Percentiles rank a stretch among this genome's conserved stretches.
Evolutionary conservation across 2,888 invertebrate species (phyloP).

Genomic region (Drosophila heteroneura): DNA sequence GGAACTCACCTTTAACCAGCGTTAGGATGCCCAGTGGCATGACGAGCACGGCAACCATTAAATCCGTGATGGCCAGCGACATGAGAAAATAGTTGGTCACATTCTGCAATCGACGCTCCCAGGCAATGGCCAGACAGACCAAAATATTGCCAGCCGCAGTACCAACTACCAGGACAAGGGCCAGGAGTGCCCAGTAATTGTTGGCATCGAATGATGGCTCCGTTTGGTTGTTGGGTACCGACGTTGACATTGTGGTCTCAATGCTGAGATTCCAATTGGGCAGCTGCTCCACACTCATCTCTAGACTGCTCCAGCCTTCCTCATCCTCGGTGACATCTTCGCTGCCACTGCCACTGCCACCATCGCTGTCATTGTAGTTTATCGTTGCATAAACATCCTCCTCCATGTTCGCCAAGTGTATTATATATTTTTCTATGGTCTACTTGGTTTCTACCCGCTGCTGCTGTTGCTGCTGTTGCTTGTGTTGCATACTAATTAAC

Average conservation of each 20-base stretch:
- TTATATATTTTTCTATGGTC: slow-evolving; percentile 8
- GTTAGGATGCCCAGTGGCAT: slow-evolving; percentile 97
- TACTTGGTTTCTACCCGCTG: slow-evolving; percentile 7
- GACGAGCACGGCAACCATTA: slow-evolving; percentile 96
- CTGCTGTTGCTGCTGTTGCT: neutral
- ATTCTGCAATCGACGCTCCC: slow-evolving; percentile 96
- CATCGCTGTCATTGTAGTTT: slow-evolving; percentile 59
- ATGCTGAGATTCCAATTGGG: slow-evolving; percentile 54
- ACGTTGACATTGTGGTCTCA: slow-evolving; percentile 28
- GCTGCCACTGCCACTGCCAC: slow-evolving; percentile 19
- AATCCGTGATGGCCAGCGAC: slow-evolving; percentile 97
- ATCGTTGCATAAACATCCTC: slow-evolving; percentile 78
- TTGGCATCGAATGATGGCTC: slow-evolving; percentile 81
- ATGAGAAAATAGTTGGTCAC: slow-evolving; percentile 98
- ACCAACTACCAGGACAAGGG: slow-evolving; percentile 91
- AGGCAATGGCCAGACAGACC: slow-evolving; percentile 96
- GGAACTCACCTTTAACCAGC: slow-evolving; percentile 90
- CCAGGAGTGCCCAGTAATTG: slow-evolving; percentile 94
- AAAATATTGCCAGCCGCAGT: slow-evolving; percentile 97
- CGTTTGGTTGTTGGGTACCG: neutral
- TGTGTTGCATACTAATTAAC: slow-evolving; percentile 65
- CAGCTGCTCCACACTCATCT: slow-evolving; percentile 54
- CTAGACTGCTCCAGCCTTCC: slow-evolving; percentile 50
- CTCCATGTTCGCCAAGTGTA: slow-evolving; percentile 63
- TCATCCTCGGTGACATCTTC: slow-evolving; percentile 46